Percentiles rank a stretch among this genome's conserved stretches.
phyloP scores from a whole-genome alignment of 2,797 vertebrate species.

The Pantherophis alleghaniensis region DNA sequence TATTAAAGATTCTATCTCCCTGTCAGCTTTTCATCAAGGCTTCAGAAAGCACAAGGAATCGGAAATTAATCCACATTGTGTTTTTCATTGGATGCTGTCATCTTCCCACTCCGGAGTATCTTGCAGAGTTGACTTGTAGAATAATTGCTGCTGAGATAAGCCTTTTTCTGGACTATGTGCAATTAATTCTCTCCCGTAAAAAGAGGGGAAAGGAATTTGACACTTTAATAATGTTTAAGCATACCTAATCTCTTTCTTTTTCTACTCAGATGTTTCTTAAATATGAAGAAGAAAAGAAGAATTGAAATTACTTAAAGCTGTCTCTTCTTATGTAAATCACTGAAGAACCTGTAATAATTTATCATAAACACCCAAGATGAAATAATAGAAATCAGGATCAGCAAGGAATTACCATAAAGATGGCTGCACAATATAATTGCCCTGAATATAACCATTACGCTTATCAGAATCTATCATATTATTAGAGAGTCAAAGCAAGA shows the following conservation, averaged over 20 bases:
- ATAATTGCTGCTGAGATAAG: slow-evolving; percentile 70
- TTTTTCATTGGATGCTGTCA: slow-evolving; percentile 58
- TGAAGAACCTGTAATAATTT: slow-evolving; percentile 33
- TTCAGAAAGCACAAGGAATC: slow-evolving; percentile 31
- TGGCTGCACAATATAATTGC: slow-evolving; percentile 39
- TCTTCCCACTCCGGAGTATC: slow-evolving; percentile 50
- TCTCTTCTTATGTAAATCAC: slow-evolving; percentile 63
- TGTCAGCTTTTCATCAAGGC: slow-evolving; percentile 58
- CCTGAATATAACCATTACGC: slow-evolving; percentile 23
- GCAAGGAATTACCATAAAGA: slow-evolving; percentile 39
- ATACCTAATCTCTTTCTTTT: slow-evolving; percentile 70
- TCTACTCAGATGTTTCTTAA: slow-evolving; percentile 69
- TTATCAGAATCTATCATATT: slow-evolving; percentile 44
- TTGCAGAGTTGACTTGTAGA: slow-evolving; percentile 52
- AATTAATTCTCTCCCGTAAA: slow-evolving; percentile 67
- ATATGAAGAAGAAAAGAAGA: slow-evolving; percentile 60
- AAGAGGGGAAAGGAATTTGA: slow-evolving; percentile 57
- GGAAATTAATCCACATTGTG: slow-evolving; percentile 52
- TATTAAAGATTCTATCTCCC: slow-evolving; percentile 71
- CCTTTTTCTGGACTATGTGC: slow-evolving; percentile 59
- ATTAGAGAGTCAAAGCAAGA: slow-evolving; percentile 47
- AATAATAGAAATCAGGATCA: slow-evolving; percentile 54
- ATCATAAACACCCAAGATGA: slow-evolving; percentile 52
- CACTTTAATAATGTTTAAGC: slow-evolving; percentile 73
- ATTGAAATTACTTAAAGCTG: slow-evolving; percentile 66